phyloP scores from a whole-genome alignment of 2,113 vertebrate genomes.

The Heterocephalus glaber region DNA sequence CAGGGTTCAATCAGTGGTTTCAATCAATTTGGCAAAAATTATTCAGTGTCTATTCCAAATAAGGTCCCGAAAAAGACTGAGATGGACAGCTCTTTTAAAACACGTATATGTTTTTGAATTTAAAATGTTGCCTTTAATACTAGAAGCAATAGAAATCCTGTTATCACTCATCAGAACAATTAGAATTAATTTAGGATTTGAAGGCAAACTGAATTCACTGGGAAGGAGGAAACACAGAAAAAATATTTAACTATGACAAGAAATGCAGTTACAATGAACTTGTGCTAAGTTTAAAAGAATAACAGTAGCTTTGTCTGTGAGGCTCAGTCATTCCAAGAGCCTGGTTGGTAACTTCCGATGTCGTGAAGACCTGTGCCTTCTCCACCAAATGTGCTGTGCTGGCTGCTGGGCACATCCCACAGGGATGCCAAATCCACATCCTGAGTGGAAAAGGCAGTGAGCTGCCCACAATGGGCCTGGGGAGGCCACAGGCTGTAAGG shows the following conservation, averaged over 20 bases:
- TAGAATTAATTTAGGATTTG: not conserved
- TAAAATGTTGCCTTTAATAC: not conserved
- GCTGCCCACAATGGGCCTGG: not conserved
- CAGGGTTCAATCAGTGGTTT: not conserved
- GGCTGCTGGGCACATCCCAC: not conserved
- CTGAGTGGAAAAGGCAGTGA: not conserved
- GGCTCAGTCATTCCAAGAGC: not conserved
- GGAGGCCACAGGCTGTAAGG: not conserved
- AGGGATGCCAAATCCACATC: not conserved
- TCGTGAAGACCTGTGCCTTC: fast-evolving
- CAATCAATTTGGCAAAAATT: conserved; percentile 8
- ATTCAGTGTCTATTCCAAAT: not conserved
- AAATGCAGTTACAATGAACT: not conserved
- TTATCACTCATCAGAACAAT: not conserved
- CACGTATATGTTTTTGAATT: not conserved
- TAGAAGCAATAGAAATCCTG: not conserved
- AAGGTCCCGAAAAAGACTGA: not conserved
- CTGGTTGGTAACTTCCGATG: fast-evolving
- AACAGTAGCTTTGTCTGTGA: not conserved
- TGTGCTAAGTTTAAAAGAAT: not conserved
- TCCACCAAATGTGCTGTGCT: fast-evolving
- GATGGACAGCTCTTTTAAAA: not conserved
- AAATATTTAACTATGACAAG: not conserved
- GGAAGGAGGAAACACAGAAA: not conserved
- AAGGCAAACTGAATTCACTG: not conserved